Evolutionary conservation across 1,140 invertebrate genomes (phyloP).

Genomic region (Heliconius himera): DNA sequence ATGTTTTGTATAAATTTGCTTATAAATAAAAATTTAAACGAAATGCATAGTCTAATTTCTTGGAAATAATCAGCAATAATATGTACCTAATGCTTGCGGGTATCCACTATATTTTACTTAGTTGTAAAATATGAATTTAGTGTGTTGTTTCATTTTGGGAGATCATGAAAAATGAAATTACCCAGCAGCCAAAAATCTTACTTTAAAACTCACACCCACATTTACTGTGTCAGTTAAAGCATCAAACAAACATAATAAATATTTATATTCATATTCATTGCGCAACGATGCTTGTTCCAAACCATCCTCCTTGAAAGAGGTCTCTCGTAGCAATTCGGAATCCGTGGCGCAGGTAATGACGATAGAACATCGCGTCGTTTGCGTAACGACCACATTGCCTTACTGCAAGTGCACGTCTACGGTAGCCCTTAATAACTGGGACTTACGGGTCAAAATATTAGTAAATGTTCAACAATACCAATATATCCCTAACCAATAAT

Average conservation of each 20-base stretch:
- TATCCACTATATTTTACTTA: too few relatives aligned
- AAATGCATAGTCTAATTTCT: too few relatives aligned
- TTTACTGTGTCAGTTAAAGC: neutral
- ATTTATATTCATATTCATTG: constrained; percentile 1
- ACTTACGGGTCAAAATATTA: constrained; percentile 13
- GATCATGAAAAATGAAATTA: too few relatives aligned
- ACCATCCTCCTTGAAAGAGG: constrained; percentile 10
- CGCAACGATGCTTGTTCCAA: constrained; percentile 12
- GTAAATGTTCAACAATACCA: constrained; percentile 3
- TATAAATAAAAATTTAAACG: too few relatives aligned
- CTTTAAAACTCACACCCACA: neutral
- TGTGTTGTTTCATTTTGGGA: too few relatives aligned
- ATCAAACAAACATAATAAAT: neutral
- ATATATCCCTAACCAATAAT: neutral
- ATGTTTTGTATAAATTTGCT: too few relatives aligned
- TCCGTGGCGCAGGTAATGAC: constrained; percentile 30
- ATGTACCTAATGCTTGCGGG: too few relatives aligned
- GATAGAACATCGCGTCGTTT: constrained; percentile 27
- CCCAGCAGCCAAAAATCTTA: too few relatives aligned
- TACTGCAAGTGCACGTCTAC: neutral
- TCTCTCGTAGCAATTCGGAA: constrained; percentile 25
- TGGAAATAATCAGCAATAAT: too few relatives aligned
- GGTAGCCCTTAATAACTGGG: constrained; percentile 13
- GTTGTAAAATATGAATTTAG: too few relatives aligned
- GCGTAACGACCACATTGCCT: constrained; percentile 23